Conservation (phyloP, 1,140 invertebrate genomes). For the Leptinotarsa defecta region DNA sequence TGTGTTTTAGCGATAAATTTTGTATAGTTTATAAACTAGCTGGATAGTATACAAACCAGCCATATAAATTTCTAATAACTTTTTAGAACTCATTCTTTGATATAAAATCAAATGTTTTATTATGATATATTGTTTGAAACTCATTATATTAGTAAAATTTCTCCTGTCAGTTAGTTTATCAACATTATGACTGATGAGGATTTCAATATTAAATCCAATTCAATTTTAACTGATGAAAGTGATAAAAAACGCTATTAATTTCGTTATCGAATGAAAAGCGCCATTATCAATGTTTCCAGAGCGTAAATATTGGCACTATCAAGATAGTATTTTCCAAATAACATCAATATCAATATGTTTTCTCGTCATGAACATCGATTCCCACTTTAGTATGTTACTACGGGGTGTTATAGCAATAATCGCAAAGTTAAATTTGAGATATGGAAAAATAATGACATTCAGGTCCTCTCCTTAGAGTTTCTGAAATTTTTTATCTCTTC, state of each 20-base stretch:
- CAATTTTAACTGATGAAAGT: not conserved
- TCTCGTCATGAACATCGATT: not conserved
- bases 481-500: not conserved
- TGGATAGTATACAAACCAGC: too few species aligned
- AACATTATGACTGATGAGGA: not conserved
- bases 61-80: too few species aligned
- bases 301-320: constrained; percentile 3
- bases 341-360: not conserved
- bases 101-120: too few species aligned
- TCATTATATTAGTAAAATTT: too few species aligned
- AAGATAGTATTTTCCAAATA: not conserved
- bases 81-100: too few species aligned
- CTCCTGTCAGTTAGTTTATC: not conserved
- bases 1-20: too few species aligned
- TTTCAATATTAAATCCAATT: not conserved
- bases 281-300: not conserved
- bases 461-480: not conserved
- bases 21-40: too few species aligned
- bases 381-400: not conserved
- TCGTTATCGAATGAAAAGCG: not conserved
- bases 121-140: too few species aligned
- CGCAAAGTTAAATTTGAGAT: too few species aligned
- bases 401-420: not conserved
- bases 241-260: not conserved
- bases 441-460: too few species aligned